phyloP scores from a whole-genome alignment of 2,797 vertebrate species.

The Semaprochilodus insignis region DNA sequence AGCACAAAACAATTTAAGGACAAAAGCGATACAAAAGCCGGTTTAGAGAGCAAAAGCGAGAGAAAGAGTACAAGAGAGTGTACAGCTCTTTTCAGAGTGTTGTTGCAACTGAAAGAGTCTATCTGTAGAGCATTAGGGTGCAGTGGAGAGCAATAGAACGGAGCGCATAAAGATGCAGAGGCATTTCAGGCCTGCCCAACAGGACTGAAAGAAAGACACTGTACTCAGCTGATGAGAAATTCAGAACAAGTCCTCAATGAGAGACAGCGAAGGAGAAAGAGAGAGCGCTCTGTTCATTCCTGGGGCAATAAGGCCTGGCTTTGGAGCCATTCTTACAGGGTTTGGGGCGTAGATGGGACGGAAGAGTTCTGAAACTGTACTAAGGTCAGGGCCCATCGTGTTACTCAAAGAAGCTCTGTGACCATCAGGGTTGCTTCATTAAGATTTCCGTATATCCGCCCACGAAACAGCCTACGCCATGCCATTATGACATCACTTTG shows the following conservation, averaged over 20 bases:
- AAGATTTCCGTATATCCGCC: conserved; percentile 57
- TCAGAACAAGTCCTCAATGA: conserved; percentile 38
- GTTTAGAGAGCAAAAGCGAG: conserved; percentile 14
- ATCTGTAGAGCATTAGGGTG: conserved; percentile 30
- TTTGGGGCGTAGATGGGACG: conserved; percentile 10
- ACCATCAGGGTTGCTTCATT: conserved; percentile 59
- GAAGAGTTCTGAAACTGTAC: conserved; percentile 47
- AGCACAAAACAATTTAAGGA: conserved; percentile 33
- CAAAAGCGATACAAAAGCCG: conserved; percentile 25
- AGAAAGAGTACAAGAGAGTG: conserved; percentile 23
- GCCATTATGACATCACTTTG: conserved; percentile 45
- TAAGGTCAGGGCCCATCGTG: conserved; percentile 40
- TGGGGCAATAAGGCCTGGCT: conserved; percentile 24
- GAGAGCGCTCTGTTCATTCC: conserved; percentile 41
- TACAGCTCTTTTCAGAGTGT: conserved; percentile 20
- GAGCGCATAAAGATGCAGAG: conserved; percentile 22
- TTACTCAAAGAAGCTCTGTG: conserved; percentile 56
- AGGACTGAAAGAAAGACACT: conserved; percentile 45
- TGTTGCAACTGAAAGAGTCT: conserved; percentile 22
- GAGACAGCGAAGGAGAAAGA: conserved; percentile 28
- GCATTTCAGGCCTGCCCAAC: conserved; percentile 40
- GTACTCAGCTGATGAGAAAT: conserved; percentile 49
- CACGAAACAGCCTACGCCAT: conserved; percentile 51
- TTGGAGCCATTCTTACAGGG: conserved; percentile 36
- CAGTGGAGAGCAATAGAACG: conserved; percentile 26